A percentile compares a stretch with the other conserved stretches of the same genome.
Evolutionary conservation across 2,888 invertebrate species (phyloP).

Genomic region (Callinectes sapidus): DNA sequence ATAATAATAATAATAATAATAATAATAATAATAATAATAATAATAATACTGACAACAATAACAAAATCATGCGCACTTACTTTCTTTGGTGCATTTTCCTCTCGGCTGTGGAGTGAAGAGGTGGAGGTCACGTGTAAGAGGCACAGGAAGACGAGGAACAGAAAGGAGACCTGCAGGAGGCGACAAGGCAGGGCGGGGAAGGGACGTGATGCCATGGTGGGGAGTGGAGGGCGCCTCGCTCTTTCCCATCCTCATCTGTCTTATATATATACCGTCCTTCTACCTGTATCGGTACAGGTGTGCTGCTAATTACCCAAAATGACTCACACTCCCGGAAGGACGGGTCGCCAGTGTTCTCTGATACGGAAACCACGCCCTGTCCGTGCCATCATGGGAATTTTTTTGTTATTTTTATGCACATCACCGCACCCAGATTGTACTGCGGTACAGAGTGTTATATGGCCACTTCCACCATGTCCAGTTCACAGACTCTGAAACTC

Average conservation of each 20-base stretch:
- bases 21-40: conserved; percentile 12
- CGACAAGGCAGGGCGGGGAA: not conserved
- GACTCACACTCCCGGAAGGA: not conserved
- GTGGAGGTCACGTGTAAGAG: not conserved
- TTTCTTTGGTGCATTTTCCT: not conserved
- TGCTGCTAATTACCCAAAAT: not conserved
- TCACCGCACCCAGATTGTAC: no score
- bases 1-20: not conserved
- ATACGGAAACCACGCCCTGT: no score
- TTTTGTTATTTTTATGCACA: no score
- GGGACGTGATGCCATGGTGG: not conserved
- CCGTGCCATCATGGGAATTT: no score
- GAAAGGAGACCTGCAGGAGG: not conserved
- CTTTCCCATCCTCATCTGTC: not conserved
- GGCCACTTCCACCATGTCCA: no score
- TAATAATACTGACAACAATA: not conserved
- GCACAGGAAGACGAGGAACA: not conserved
- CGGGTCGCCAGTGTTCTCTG: not conserved
- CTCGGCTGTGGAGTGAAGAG: not conserved
- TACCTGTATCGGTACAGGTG: not conserved
- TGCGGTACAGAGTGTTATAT: no score
- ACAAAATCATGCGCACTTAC: not conserved
- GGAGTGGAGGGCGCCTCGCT: not conserved
- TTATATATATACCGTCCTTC: not conserved
- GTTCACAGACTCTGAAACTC: no score